These are phyloP conservation scores for Drosophila pectinifera DNA, from an alignment of 1,140 invertebrate species.

Conservation along the genomic window DNA sequence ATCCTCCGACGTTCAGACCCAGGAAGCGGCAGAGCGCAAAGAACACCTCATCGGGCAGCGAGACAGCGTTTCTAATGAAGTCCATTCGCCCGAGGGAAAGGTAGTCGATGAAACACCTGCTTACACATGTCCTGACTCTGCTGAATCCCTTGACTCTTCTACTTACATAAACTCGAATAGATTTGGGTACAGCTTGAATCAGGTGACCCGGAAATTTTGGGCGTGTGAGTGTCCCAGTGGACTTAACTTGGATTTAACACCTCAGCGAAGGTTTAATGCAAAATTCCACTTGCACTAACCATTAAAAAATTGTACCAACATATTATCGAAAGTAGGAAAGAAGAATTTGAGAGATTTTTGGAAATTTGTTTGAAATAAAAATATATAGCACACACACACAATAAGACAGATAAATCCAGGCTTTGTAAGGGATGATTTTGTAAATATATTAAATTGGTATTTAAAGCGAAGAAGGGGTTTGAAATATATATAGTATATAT, in stretches of 20 bases:
- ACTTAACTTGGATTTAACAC: background rate
- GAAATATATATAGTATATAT: too few relatives aligned
- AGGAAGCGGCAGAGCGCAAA: slow-evolving; percentile 29
- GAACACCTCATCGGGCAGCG: slow-evolving; percentile 53
- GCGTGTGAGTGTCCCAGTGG: too few relatives aligned
- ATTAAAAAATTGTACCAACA: slow-evolving; percentile 17
- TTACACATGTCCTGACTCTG: background rate
- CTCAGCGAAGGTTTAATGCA: slow-evolving; percentile 1
- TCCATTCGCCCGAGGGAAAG: background rate
- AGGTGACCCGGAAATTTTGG: background rate
- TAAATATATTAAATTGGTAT: too few relatives aligned
- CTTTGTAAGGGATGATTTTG: too few relatives aligned
- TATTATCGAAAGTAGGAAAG: slow-evolving; percentile 29
- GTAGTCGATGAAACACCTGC: background rate
- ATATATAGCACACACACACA: background rate
- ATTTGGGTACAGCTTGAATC: background rate
- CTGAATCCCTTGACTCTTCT: too few relatives aligned
- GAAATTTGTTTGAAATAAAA: too few relatives aligned
- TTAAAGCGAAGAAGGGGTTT: too few relatives aligned
- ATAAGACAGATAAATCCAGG: background rate
- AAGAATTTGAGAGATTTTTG: background rate
- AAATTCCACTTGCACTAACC: slow-evolving; percentile 28
- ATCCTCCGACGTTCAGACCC: background rate
- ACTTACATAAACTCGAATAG: slow-evolving; percentile 2
- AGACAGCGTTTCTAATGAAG: slow-evolving; percentile 23